Evolutionary conservation across 1,140 invertebrate genomes (phyloP).

Genomic region (Sinella curviseta): DNA sequence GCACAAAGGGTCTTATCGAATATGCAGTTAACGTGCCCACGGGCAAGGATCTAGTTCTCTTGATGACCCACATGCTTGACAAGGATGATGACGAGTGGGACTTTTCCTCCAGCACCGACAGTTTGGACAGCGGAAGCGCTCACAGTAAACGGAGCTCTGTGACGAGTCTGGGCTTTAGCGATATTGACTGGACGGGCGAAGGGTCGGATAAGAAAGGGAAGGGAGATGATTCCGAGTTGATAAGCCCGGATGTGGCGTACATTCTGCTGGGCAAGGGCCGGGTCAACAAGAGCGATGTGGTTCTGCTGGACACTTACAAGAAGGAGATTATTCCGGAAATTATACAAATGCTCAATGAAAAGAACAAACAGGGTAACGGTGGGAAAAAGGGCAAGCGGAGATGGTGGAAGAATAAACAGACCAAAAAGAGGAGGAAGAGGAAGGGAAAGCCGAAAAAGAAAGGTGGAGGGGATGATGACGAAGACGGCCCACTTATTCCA

Average conservation of each 20-base stretch:
- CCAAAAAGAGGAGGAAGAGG: not conserved
- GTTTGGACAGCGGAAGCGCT: not conserved
- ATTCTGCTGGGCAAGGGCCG: constrained; percentile 3
- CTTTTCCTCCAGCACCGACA: not conserved
- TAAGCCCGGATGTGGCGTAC: constrained; percentile 2
- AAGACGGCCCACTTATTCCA: not conserved
- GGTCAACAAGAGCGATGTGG: constrained; percentile 9
- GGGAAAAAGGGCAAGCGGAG: not conserved
- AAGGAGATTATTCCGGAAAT: constrained; percentile 22
- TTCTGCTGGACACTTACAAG: constrained; percentile 3
- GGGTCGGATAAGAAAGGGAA: not conserved
- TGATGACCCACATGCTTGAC: constrained; percentile 22
- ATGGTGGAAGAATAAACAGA: not conserved
- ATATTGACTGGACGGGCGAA: constrained; percentile 12
- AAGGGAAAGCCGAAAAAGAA: not conserved
- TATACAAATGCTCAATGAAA: not conserved
- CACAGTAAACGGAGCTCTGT: not conserved
- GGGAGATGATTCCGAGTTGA: not conserved
- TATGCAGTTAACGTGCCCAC: constrained; percentile 23
- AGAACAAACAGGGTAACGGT: not conserved
- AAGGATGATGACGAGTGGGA: constrained; percentile 21
- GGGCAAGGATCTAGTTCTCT: constrained; percentile 5
- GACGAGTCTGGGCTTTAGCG: not conserved
- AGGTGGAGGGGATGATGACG: not conserved
- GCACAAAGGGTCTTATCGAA: constrained; percentile 11